phyloP scores from a whole-genome alignment of 1,140 invertebrate species.

The Temnothorax curvispinosus region DNA sequence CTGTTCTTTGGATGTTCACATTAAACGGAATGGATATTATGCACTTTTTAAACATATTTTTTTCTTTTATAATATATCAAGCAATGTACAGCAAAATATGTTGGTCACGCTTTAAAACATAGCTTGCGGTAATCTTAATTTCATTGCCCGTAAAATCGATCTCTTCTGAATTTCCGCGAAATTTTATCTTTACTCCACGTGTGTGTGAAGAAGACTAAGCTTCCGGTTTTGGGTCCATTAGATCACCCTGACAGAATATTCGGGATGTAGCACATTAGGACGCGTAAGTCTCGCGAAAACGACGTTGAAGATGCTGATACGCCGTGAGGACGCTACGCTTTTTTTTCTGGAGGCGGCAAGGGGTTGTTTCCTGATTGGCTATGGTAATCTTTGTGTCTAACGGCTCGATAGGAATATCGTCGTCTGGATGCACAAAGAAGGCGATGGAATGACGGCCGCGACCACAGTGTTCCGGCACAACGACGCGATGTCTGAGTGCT shows the following conservation, averaged over 20 bases:
- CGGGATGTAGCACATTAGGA: slow-evolving; percentile 77
- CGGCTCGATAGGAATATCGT: slow-evolving; percentile 86
- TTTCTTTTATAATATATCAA: slow-evolving; percentile 1
- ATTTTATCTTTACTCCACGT: not conserved
- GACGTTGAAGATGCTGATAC: slow-evolving; percentile 89
- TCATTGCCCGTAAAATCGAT: slow-evolving; percentile 17
- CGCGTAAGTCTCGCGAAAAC: slow-evolving; percentile 90
- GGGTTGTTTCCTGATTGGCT: slow-evolving; percentile 77
- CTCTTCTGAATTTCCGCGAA: not conserved
- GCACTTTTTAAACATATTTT: not conserved
- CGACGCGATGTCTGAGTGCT: slow-evolving; percentile 91
- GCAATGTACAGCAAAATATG: not conserved
- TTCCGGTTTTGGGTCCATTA: not conserved
- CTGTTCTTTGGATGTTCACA: not conserved
- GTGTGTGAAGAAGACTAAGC: slow-evolving; percentile 7
- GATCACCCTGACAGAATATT: not conserved
- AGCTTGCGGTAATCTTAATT: slow-evolving; percentile 17
- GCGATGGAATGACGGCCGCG: slow-evolving; percentile 90
- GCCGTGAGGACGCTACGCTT: slow-evolving; percentile 88
- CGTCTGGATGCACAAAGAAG: slow-evolving; percentile 92
- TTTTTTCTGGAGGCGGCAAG: slow-evolving; percentile 84
- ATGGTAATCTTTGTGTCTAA: slow-evolving; percentile 85
- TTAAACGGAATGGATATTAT: slow-evolving; percentile 45
- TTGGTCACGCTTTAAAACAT: slow-evolving; percentile 28
- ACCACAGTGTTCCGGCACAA: slow-evolving; percentile 88